These are phyloP conservation scores for Drosophila neocordata DNA, from an alignment of 1,140 invertebrate species.

Conservation along the genomic window DNA sequence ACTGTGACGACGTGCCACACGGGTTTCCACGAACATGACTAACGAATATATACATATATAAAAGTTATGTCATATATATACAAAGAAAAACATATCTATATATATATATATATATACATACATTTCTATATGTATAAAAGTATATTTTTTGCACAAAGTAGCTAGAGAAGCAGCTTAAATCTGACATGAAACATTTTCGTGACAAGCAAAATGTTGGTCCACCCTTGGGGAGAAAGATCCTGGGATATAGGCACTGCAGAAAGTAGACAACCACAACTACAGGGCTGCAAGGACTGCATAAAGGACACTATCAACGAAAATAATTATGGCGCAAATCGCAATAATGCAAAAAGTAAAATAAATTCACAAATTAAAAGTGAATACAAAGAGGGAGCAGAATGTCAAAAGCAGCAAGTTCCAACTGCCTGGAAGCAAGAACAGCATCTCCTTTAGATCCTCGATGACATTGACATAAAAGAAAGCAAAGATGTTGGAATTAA, in stretches of 20 bases:
- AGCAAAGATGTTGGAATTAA: constrained; percentile 30
- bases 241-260: background rate
- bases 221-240: constrained; percentile 16
- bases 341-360: constrained; percentile 30
- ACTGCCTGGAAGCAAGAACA: constrained; percentile 17
- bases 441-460: constrained; percentile 1
- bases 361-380: constrained; percentile 45
- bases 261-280: constrained; percentile 9
- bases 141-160: constrained; percentile 52
- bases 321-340: constrained; percentile 65
- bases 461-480: constrained; percentile 56
- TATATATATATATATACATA: constrained; percentile 28
- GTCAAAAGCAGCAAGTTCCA: constrained; percentile 29
- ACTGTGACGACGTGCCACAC: constrained; percentile 45
- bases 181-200: constrained; percentile 75
- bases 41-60: constrained; percentile 23
- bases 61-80: constrained; percentile 21
- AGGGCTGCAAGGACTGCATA: constrained; percentile 27
- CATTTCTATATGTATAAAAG: constrained; percentile 22
- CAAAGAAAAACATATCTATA: constrained; percentile 7
- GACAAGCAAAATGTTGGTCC: constrained; percentile 62
- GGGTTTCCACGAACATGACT: constrained; percentile 28
- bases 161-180: constrained; percentile 55
- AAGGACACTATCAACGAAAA: constrained; percentile 35
- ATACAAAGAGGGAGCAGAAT: constrained; percentile 14